Percentiles rank a stretch among this genome's conserved stretches.
phyloP scores from a whole-genome alignment of 30 jellyfish, hydroid and myxozoan genomes.

The Catostylus mosaicus region DNA sequence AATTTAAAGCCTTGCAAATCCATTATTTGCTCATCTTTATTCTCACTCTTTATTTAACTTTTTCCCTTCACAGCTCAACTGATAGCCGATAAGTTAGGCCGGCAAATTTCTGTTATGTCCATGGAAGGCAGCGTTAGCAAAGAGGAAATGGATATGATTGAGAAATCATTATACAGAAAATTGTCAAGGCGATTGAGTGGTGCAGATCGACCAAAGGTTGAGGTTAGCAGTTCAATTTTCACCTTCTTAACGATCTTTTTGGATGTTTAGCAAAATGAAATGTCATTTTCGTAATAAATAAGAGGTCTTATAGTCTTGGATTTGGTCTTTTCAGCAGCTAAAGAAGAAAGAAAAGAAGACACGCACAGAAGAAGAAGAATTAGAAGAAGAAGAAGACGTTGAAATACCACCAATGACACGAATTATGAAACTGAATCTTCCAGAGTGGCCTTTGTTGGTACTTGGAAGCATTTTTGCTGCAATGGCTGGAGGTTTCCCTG shows the following conservation, averaged over 20 bases:
- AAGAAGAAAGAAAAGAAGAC: slow-evolving; percentile 32
- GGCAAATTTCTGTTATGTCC: slow-evolving; percentile 61
- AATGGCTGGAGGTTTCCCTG: slow-evolving; percentile 82
- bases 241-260: too few species aligned
- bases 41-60: too few species aligned
- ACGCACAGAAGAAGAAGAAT: slow-evolving; percentile 49
- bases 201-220: slow-evolving; percentile 4
- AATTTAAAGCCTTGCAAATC: too few species aligned
- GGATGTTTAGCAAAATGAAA: too few species aligned
- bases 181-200: slow-evolving; percentile 35
- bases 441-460: slow-evolving; percentile 84
- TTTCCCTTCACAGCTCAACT: slow-evolving; percentile 15
- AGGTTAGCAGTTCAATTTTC: not conserved
- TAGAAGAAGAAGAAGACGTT: slow-evolving; percentile 68
- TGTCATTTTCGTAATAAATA: not conserved
- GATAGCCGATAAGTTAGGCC: slow-evolving; percentile 54
- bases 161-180: slow-evolving; percentile 51
- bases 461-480: slow-evolving; percentile 70
- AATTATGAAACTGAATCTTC: slow-evolving; percentile 59
- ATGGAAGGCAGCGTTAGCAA: slow-evolving; percentile 53
- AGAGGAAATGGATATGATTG: slow-evolving; percentile 19
- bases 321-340: slow-evolving; percentile 4
- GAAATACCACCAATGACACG: slow-evolving; percentile 73
- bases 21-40: too few species aligned
- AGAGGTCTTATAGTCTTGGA: too few species aligned